Base-by-base conservation (phyloP, 2,113 vertebrate genomes). In the Oncorhynchus nerka region DNA sequence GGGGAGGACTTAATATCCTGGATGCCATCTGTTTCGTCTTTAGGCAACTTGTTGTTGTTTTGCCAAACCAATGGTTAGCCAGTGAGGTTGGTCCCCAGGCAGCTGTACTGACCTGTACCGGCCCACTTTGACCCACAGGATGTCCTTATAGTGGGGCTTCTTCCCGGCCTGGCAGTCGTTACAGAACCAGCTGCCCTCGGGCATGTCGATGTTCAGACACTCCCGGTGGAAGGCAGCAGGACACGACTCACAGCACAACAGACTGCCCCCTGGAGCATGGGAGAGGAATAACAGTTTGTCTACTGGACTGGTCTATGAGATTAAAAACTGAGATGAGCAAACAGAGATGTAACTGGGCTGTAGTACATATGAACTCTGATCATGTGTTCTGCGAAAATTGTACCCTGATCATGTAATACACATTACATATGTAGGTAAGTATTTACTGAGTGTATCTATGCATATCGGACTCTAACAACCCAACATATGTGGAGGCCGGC, bases 71-170 rank as follows among this genome's bases (percentile, higher is more conserved):
- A 19, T 55, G 49, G 13, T 19, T 4, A 55, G 49, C 49, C 15
- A 55, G 15, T 55, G 49, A 55, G 49, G 49, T 55, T 55, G 49
- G 49, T 55, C 4, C 49, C 49, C 12, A 55, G 49, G 16, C 1
- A 15, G 49, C 49, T 19, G 34, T 69, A 90, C 94, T 93, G 89
- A 99, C 98, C 98, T 97, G 93, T 98, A 99, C 30, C 97, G 94
- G 4, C 97, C 97, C 16, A 99, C 97, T 92, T 99, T 99, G 74
- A 99, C 98, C 98, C 98, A 99, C 59, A 99, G 95, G 78, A 99
- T 95, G 89, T 99, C 97, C 86, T 96, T 95, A 88, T 95, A 98
- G 86, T 95, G 97, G 12, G 97, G 97, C 70, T 97, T 98, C 93
- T 96, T 98, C 83, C 98, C 97, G 11, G 97, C 96, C 79, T 96